Percentiles rank a stretch among this genome's conserved stretches.
These are phyloP conservation scores for Mesembrinibis cayennensis DNA, from an alignment of 2,113 vertebrate species.

Conservation along the genomic window DNA sequence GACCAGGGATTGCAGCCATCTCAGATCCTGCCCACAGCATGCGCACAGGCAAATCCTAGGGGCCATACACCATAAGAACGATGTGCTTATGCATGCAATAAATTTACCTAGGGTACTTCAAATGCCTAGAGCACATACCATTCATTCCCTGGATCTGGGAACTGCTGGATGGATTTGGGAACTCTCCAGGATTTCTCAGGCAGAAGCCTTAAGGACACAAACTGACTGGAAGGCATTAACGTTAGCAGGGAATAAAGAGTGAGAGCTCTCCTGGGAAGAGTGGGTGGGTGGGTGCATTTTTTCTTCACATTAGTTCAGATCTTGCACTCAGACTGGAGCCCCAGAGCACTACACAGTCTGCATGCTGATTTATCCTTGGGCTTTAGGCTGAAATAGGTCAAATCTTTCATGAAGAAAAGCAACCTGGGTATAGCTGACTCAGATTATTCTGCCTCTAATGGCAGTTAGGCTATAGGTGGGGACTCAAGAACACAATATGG, in stretches of 20 bases:
- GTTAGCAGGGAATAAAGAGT: not conserved
- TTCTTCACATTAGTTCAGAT: not conserved
- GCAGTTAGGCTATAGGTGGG: accelerated
- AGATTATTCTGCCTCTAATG: not conserved
- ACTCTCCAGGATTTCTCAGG: not conserved
- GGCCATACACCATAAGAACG: accelerated
- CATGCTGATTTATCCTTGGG: too few relatives aligned
- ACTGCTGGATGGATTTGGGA: too few relatives aligned
- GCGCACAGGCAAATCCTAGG: not conserved
- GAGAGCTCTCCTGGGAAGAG: not conserved
- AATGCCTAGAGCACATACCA: accelerated
- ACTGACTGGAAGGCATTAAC: not conserved
- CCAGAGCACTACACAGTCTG: not conserved
- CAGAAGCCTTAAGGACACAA: not conserved
- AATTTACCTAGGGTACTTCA: not conserved
- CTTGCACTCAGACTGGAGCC: not conserved
- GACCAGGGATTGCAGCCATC: not conserved
- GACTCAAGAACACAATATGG: accelerated
- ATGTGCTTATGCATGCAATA: not conserved
- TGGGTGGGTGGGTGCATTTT: not conserved
- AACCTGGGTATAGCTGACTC: not conserved
- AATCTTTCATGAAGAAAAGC: not conserved
- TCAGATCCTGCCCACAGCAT: not conserved
- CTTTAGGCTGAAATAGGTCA: not conserved
- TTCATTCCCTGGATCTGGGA: not conserved